phyloP scores from a whole-genome alignment of 1,140 invertebrate genomes.

The Epicauta chinensis region DNA sequence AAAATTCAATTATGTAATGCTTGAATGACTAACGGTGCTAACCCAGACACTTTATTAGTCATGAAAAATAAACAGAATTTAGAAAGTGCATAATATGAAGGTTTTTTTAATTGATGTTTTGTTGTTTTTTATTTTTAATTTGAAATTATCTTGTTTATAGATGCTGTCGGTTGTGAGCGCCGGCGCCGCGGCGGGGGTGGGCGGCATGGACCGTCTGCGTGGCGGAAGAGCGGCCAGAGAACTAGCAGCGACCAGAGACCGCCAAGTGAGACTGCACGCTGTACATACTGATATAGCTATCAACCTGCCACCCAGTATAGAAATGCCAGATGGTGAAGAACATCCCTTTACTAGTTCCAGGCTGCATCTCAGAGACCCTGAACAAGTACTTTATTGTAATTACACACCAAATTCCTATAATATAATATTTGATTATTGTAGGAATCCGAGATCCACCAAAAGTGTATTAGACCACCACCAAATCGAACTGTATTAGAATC shows the following conservation, averaged over 20 bases:
- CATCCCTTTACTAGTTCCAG: constrained; percentile 55
- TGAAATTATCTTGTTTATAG: constrained; percentile 34
- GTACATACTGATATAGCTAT: constrained; percentile 57
- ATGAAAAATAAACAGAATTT: too few species aligned
- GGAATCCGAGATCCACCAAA: constrained; percentile 62
- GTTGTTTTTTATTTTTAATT: not conserved
- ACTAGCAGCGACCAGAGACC: constrained; percentile 49
- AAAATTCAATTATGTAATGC: too few species aligned
- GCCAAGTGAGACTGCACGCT: constrained; percentile 50
- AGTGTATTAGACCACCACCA: constrained; percentile 63
- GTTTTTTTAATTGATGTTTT: too few species aligned
- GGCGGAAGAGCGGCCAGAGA: constrained; percentile 41
- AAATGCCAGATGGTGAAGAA: constrained; percentile 65
- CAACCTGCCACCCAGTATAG: constrained; percentile 59
- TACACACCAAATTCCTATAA: not conserved
- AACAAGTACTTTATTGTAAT: constrained; percentile 47
- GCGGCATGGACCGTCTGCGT: constrained; percentile 46
- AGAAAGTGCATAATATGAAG: too few species aligned
- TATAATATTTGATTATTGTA: constrained; percentile 27
- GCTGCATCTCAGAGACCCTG: constrained; percentile 56
- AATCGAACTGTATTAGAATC: constrained; percentile 64
- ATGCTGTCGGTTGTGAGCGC: constrained; percentile 60
- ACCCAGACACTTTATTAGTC: too few species aligned
- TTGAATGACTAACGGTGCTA: too few species aligned
- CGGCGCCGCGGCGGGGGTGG: constrained; percentile 49